Percentiles rank a stretch among this genome's conserved stretches.
Conservation (phyloP, 2,888 invertebrate genomes). For the Aphrophora alni region DNA sequence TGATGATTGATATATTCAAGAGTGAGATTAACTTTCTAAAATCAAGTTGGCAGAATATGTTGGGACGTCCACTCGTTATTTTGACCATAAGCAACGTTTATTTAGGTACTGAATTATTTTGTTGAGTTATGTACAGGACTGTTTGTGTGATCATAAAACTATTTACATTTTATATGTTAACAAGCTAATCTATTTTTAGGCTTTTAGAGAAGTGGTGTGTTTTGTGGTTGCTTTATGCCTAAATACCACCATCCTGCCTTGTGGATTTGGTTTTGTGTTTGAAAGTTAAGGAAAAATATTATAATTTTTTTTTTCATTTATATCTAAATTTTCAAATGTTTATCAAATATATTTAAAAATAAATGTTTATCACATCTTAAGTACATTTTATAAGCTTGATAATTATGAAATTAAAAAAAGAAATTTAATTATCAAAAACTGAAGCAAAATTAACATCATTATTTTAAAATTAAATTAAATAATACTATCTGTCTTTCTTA, state of each 20-base stretch:
- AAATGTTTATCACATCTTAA: too few species aligned
- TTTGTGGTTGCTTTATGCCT: neutral
- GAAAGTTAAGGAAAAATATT: too few species aligned
- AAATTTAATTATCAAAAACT: too few species aligned
- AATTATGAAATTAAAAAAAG: too few species aligned
- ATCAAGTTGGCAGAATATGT: conserved; percentile 97
- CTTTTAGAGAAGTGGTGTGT: neutral
- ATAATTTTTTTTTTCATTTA: too few species aligned
- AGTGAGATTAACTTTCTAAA: conserved; percentile 98
- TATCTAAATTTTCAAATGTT: too few species aligned
- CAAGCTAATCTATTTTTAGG: neutral
- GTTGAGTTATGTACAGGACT: neutral
- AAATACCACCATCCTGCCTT: neutral
- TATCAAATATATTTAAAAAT: too few species aligned
- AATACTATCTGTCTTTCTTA: too few species aligned
- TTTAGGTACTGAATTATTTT: conserved; percentile 70
- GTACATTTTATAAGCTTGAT: too few species aligned
- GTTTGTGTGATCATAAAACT: conserved; percentile 37
- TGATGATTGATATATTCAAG: conserved; percentile 97
- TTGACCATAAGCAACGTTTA: conserved; percentile 87
- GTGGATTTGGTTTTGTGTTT: too few species aligned
- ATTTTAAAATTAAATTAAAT: too few species aligned
- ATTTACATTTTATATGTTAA: conserved; percentile 33
- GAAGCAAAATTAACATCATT: too few species aligned
- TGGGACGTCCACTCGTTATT: conserved; percentile 95